A percentile compares a stretch with the other conserved stretches of the same genome.
phyloP scores from a whole-genome alignment of 2,797 vertebrate species.

The Sylvilagus floridanus region DNA sequence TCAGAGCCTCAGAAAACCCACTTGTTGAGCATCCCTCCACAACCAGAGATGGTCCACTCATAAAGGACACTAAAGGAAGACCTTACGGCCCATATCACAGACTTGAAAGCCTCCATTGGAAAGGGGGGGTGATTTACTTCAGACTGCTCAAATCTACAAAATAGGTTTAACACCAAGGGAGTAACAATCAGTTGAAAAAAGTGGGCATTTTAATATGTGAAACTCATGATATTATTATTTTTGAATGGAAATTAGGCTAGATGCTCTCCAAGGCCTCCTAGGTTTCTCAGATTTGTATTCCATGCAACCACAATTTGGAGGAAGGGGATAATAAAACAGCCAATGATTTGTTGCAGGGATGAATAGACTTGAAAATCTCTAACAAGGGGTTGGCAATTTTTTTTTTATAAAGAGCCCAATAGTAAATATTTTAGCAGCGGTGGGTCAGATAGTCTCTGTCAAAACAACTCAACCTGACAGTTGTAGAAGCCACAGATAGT shows the following conservation, averaged over 20 bases:
- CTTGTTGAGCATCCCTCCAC: accelerated
- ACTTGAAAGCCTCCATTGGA: not conserved
- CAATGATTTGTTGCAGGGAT: not conserved
- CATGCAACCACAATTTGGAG: not conserved
- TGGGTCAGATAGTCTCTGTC: not conserved
- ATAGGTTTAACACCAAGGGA: not conserved
- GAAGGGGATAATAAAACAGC: not conserved
- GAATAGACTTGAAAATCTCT: not conserved
- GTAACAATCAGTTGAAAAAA: not conserved
- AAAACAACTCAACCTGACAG: not conserved
- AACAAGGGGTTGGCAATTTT: not conserved
- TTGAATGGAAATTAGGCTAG: not conserved
- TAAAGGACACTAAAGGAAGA: accelerated
- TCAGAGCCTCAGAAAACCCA: accelerated
- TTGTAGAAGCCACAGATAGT: too few species aligned
- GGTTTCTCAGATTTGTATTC: not conserved
- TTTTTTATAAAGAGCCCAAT: not conserved
- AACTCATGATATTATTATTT: not conserved
- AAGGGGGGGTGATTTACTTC: not conserved
- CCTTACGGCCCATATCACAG: not conserved
- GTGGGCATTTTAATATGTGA: not conserved
- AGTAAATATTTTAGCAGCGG: not conserved
- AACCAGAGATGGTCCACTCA: accelerated
- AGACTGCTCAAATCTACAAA: not conserved
- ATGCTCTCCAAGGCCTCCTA: not conserved